Evolutionary conservation across 2,113 vertebrate genomes (phyloP), one percentile per base, ranked within the genome.

Genomic region (Nibea coibor): DNA sequence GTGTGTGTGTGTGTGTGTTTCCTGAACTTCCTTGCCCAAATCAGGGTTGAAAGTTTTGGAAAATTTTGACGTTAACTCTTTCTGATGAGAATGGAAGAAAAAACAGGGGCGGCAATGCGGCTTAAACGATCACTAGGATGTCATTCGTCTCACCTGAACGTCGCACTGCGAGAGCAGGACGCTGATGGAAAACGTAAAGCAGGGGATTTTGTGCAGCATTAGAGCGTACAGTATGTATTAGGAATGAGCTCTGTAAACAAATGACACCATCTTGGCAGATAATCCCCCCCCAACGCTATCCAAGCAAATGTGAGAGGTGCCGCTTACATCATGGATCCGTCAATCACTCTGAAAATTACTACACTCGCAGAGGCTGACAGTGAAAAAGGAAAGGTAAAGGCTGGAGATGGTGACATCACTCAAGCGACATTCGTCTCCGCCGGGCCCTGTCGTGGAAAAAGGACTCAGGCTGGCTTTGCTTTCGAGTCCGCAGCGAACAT

Each of bases 351-450:
- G 5, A 16, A 77, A 75, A 77, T 72, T 15, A 50, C 75, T 58
- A 5, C n/a, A 68, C 54, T 75, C 47, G 65, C 83, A 50, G 68
- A 67, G 61, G 65, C 67, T 53, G 73, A 81, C 42, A 24, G 8
- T 70, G 42, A 88, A 75, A 75, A 35, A 7, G 31, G 31, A 7
- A 81, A 82, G 70, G 72, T 65, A 53, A 73, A 20, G 68, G 14
- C 66, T 31, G 28, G 28, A 16, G 42, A 69, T n/a, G 81, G 72
- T 88, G 87, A 91, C 88, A 85, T 91, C 90, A 89, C 80, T 80
- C 71, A 22, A 22, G 66, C 56, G 42, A 61, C 57, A 65, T 78
- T 24, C 2, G 22, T 83, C 82, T 73, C 58, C 58, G 3, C 35
- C 24, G 59, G 35, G 67, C 22, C 85, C 62, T 14, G 67, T 39